Base-by-base conservation (phyloP, 2,888 invertebrate species). In the Apodemia mormo region DNA sequence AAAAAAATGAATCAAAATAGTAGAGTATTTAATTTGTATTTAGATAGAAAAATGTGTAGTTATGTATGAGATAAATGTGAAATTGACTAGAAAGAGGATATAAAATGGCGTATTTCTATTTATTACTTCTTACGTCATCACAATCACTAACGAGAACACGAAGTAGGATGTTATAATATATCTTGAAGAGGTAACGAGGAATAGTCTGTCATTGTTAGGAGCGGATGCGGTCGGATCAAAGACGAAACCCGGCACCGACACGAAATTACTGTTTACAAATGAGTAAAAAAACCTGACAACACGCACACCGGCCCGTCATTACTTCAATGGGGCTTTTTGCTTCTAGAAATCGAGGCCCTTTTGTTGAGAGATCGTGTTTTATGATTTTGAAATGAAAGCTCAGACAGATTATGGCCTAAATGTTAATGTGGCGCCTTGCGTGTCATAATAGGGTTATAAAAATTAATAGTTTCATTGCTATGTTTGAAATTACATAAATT, bases 191-290 rank as follows among this genome's bases (percentile, higher is more conserved):
- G 58, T 37, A 45, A 61, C 61, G 66, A 61, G 70, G 69, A 69
- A 76, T 71, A 74, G 71, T 75, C 77, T 80, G 75, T 79, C 85
- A 85, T 89, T 88, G 88, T 88, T 80, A 79, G 77, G 82, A 80
- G 81, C 91, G 91, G 91, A 91, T 89, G 89, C 91, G 89, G 89
- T 82, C 77, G 84, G 84, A 87, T 91, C 89, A 91, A 92, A 92
- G 85, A 70, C 69, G 68, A 61, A 61, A 61, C 61, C 71, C 68
- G 67, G 69, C 68, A 76, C 76, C 85, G 85, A 80, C 83, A 81
- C 85, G 85, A 84, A 85, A 87, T 84, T 82, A 81, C 84, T 89
- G 87, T 87, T 87, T 88, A 88, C 87, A 82, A 81, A 80, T 85
- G 87, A 69, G 56, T 37, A 71, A 68, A 71, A 68, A 68, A 65